Conservation (phyloP, 2,888 invertebrate species). For the Thumatha senex region DNA sequence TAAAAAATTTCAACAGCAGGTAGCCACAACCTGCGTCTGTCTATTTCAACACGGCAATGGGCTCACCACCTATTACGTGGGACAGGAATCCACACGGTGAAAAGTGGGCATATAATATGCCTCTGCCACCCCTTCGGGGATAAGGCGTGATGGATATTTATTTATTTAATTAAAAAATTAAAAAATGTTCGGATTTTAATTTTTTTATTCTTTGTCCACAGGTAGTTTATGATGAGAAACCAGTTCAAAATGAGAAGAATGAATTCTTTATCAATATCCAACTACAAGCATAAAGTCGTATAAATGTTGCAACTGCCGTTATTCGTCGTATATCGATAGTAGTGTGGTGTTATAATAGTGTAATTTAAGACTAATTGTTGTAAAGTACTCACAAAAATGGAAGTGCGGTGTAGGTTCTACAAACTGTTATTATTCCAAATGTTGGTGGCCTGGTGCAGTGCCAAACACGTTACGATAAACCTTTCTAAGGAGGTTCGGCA, state of each 20-base stretch:
- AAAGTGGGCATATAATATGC: too few species aligned
- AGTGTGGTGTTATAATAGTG: constrained; percentile 33
- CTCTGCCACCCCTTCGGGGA: too few species aligned
- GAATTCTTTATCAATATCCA: constrained; percentile 65
- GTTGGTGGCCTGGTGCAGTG: constrained; percentile 69
- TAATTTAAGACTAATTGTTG: constrained; percentile 27
- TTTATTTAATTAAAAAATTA: not conserved
- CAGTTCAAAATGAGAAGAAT: constrained; percentile 58
- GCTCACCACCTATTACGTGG: too few species aligned
- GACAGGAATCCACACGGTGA: too few species aligned
- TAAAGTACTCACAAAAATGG: constrained; percentile 66
- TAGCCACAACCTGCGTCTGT: too few species aligned
- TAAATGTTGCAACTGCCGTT: constrained; percentile 39
- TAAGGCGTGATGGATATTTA: too few species aligned
- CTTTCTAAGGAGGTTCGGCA: constrained; percentile 44
- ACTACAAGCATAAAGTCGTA: constrained; percentile 72
- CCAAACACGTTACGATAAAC: constrained; percentile 63
- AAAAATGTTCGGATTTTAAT: not conserved
- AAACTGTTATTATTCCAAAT: constrained; percentile 74
- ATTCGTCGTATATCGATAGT: constrained; percentile 33
- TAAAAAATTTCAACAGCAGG: too few species aligned
- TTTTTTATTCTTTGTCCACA: constrained; percentile 55
- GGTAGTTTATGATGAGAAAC: constrained; percentile 74
- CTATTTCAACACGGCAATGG: too few species aligned
- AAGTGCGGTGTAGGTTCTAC: constrained; percentile 71